These are phyloP conservation scores for Drosophila bocki DNA, from an alignment of 1,140 invertebrate genomes.

Conservation along the genomic window DNA sequence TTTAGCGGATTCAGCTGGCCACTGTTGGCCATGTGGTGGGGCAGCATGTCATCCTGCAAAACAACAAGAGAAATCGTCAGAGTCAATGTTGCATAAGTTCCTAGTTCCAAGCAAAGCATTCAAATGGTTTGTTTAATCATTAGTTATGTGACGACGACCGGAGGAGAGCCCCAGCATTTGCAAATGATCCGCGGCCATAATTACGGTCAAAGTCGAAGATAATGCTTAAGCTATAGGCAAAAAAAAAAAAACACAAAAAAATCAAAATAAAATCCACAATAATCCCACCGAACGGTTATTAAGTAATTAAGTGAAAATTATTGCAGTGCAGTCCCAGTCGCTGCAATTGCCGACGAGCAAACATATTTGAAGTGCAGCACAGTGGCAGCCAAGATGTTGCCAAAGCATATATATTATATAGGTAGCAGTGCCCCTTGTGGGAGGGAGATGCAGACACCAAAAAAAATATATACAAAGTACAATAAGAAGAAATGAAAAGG, in stretches of 20 bases:
- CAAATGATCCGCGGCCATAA: slow-evolving; percentile 75
- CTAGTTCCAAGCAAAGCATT: slow-evolving; percentile 6
- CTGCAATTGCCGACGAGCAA: slow-evolving; percentile 54
- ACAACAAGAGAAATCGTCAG: slow-evolving; percentile 44
- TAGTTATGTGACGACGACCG: slow-evolving; percentile 59
- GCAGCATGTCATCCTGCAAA: slow-evolving; percentile 68
- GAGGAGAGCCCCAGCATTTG: slow-evolving; percentile 51
- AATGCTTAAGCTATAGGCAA: slow-evolving; percentile 12
- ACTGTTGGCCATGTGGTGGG: slow-evolving; percentile 29
- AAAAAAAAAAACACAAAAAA: not conserved
- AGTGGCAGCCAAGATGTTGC: slow-evolving; percentile 45
- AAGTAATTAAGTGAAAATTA: slow-evolving; percentile 83
- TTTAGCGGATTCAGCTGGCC: slow-evolving; percentile 37
- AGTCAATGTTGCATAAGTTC: slow-evolving; percentile 30
- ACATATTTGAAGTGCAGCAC: slow-evolving; percentile 71
- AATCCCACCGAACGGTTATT: slow-evolving; percentile 51
- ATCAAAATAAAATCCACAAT: slow-evolving; percentile 18
- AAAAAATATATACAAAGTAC: not conserved
- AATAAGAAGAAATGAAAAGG: slow-evolving; percentile 9
- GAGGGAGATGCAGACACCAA: slow-evolving; percentile 33
- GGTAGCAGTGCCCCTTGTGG: slow-evolving; percentile 31
- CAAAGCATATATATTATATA: slow-evolving; percentile 44
- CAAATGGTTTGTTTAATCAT: slow-evolving; percentile 76
- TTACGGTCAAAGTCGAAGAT: slow-evolving; percentile 46
- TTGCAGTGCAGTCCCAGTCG: slow-evolving; percentile 42